phyloP scores from a whole-genome alignment of 1,140 invertebrate species.

The Drosophila lacertosa region DNA sequence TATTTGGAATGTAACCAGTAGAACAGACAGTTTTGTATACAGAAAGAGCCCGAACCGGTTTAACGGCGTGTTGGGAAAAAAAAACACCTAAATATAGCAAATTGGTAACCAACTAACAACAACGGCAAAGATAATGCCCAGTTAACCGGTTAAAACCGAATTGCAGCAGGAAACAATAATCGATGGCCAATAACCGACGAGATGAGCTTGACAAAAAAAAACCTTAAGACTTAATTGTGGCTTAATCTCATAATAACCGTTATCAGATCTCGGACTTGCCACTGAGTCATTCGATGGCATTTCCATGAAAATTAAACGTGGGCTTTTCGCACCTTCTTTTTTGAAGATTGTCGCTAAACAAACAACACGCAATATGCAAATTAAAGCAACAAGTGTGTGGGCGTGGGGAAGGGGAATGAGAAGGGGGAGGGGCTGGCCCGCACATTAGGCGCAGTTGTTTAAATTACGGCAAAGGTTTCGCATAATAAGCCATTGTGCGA shows the following conservation, averaged over 20 bases:
- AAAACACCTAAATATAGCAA: slow-evolving; percentile 21
- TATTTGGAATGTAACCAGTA: slow-evolving; percentile 32
- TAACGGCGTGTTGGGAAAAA: neutral
- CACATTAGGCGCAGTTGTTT: slow-evolving; percentile 6
- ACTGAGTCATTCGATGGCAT: neutral
- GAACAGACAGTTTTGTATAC: neutral
- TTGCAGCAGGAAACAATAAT: slow-evolving; percentile 27
- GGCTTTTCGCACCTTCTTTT: slow-evolving; percentile 22
- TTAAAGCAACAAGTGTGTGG: neutral
- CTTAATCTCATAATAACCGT: neutral
- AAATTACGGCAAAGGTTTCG: neutral
- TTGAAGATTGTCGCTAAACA: neutral
- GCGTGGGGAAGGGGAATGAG: neutral
- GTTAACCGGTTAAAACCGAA: slow-evolving; percentile 32
- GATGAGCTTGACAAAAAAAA: neutral
- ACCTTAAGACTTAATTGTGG: neutral
- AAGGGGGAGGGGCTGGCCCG: neutral
- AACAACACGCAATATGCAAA: slow-evolving; percentile 7
- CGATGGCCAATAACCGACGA: no score
- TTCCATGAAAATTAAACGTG: neutral
- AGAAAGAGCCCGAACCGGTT: slow-evolving; percentile 30
- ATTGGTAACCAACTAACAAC: slow-evolving; percentile 14
- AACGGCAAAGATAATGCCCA: slow-evolving; percentile 23
- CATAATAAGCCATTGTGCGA: slow-evolving; percentile 4
- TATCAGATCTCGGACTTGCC: neutral